Conservation (phyloP, 2,888 invertebrate species). For the Uloborus plumipes region DNA sequence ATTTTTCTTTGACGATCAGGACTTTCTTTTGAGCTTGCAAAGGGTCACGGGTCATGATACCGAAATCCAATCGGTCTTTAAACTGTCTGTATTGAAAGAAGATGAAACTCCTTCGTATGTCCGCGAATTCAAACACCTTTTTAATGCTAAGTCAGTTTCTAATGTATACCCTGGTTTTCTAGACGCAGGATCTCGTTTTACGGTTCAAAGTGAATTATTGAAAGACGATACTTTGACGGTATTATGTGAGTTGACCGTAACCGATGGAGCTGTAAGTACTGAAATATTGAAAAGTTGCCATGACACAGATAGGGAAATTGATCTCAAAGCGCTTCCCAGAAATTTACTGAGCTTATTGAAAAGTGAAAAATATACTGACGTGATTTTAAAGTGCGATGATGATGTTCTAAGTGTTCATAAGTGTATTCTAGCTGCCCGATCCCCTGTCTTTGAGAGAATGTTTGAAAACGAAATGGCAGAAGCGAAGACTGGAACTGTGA, state of each 20-base stretch:
- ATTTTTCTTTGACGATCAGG: background rate
- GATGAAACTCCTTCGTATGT: background rate
- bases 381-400: background rate
- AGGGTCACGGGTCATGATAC: background rate
- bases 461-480: slow-evolving; percentile 2
- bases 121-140: slow-evolving; percentile 5
- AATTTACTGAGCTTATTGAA: slow-evolving; percentile 1
- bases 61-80: background rate
- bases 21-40: slow-evolving; percentile 5
- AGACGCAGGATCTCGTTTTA: background rate
- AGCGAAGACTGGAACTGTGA: background rate
- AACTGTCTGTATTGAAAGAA: background rate
- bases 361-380: background rate
- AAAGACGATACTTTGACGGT: slow-evolving; percentile 2
- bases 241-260: background rate
- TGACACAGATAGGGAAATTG: background rate
- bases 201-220: background rate
- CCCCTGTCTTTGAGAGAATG: slow-evolving; percentile 6
- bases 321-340: background rate
- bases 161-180: slow-evolving; percentile 5
- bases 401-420: slow-evolving; percentile 4
- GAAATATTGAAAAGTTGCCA: background rate
- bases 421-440: background rate
- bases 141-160: background rate
- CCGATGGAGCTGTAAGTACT: background rate